Base-by-base conservation (phyloP, 2,888 invertebrate species). In the Nomada lathburiana region DNA sequence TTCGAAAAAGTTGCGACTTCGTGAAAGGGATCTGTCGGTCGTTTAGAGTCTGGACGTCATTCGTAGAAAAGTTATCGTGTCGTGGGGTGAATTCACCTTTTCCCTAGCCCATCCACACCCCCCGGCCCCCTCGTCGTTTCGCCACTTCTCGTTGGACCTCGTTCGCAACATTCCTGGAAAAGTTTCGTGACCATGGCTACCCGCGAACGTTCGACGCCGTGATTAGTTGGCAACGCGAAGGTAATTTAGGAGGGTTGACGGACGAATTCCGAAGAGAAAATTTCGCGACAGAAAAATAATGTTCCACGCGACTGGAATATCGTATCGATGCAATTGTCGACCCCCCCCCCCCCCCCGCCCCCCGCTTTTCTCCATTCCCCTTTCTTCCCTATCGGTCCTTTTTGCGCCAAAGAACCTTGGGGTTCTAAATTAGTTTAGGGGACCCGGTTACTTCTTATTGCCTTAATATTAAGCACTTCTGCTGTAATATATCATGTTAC, bases 241-340 rank as follows among this genome's bases (percentile, higher is more conserved):
- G 59, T 86, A 86, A 86, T 86, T 86, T 86, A 86, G 70, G 62
- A 50, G 71, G 59, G 52, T 23, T 57, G 53, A 47, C 67, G 52
- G 44, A 26, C 76, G 84, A 73, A 72, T 68, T 76, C 59, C 59
- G 23, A 64, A 62, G 71, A 69, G 52, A 71, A 62, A 69, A 65
- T 65, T 44, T 59, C 55, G 11, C 65, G 26, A 16, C 36, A 60
- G 74, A 69, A 80, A 74, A 82, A 70, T 75, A 75, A 79, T 79
- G 68, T 64, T 59, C 42, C 44, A 57, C 79, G 78, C 62, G 80
- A 57, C 60, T 36, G 59, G 74, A 80, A 74, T 73, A 36, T 60
- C 68, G 52, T 69, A 60, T 64, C 53, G 52, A 55, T 59, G 64
- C 73, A 63, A 74, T 74, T 78, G 59, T 57, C 1, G n/a, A n/a